These are phyloP conservation scores for Drosophila rellima DNA, from an alignment of 2,888 invertebrate species.

Conservation along the genomic window DNA sequence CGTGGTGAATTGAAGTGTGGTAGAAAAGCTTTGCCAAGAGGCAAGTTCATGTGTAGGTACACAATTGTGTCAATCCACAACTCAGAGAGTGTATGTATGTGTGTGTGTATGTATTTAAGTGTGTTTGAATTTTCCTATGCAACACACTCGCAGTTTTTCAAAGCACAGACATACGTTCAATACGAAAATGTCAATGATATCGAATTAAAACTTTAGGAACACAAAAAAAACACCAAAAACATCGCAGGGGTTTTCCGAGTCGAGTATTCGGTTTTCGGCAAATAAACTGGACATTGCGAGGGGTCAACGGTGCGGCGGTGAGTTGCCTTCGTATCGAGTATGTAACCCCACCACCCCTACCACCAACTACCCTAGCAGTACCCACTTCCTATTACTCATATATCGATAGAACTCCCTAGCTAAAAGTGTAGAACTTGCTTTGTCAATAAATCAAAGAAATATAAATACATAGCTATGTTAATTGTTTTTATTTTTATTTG, in stretches of 20 bases:
- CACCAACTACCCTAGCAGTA: not conserved
- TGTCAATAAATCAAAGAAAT: not conserved
- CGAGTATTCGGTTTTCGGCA: conserved; percentile 37
- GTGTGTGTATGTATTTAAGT: conserved; percentile 4
- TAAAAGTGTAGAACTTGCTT: conserved; percentile 1
- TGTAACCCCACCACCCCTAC: conserved; percentile 6
- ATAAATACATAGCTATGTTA: not conserved
- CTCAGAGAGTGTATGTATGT: conserved; percentile 21
- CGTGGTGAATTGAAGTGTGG: conserved; percentile 42
- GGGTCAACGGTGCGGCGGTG: conserved; percentile 67
- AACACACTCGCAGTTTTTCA: conserved; percentile 43
- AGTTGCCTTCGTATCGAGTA: conserved; percentile 42
- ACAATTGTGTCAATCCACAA: conserved; percentile 62
- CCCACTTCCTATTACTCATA: conserved; percentile 34
- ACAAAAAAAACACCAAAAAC: not conserved
- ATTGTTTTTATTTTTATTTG: not conserved
- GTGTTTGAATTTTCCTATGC: conserved; percentile 46
- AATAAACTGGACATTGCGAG: conserved; percentile 59
- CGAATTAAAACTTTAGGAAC: conserved; percentile 21
- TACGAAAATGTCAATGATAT: conserved; percentile 18
- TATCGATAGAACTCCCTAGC: not conserved
- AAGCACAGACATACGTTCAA: conserved; percentile 5
- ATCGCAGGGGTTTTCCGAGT: conserved; percentile 22
- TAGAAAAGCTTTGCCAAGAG: conserved; percentile 62
- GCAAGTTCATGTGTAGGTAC: conserved; percentile 75